Conservation (phyloP, 92 coral and sea anemone species). For the Paramuricea clavata region DNA sequence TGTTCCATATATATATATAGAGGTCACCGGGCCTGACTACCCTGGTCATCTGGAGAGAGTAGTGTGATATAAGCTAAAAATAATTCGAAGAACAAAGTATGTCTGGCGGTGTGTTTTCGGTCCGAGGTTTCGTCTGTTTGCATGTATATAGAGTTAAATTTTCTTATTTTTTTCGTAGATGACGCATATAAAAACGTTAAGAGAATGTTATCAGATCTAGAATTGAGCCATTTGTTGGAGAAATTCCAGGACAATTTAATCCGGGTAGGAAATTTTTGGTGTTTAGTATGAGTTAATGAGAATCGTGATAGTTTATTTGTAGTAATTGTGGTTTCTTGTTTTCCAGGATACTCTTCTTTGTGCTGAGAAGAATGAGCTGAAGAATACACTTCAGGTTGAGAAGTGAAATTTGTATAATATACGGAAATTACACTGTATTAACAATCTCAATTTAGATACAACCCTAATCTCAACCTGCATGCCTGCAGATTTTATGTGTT, state of each 20-base stretch:
- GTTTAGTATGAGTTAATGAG: background rate
- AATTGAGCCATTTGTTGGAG: conserved; percentile 75
- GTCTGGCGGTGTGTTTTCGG: too few species aligned
- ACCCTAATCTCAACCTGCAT: too few species aligned
- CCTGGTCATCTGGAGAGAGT: too few species aligned
- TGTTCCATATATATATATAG: too few species aligned
- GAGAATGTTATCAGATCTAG: conserved; percentile 79
- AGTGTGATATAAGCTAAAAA: too few species aligned
- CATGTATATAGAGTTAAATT: background rate
- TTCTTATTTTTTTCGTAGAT: background rate
- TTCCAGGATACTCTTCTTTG: conserved; percentile 84
- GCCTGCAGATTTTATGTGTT: too few species aligned
- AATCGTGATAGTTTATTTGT: background rate
- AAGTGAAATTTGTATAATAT: too few species aligned
- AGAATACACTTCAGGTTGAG: conserved; percentile 91
- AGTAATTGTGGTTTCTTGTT: background rate
- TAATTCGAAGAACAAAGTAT: too few species aligned
- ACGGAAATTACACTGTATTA: too few species aligned
- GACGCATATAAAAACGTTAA: conserved; percentile 68
- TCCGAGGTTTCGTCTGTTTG: too few species aligned
- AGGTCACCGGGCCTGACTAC: too few species aligned
- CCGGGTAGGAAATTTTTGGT: conserved; percentile 68
- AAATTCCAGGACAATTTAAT: conserved; percentile 91
- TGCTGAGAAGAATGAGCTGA: conserved; percentile 84
- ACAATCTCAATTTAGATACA: too few species aligned